phyloP scores from a whole-genome alignment of 2,113 vertebrate species.

The Donacobius atricapilla region DNA sequence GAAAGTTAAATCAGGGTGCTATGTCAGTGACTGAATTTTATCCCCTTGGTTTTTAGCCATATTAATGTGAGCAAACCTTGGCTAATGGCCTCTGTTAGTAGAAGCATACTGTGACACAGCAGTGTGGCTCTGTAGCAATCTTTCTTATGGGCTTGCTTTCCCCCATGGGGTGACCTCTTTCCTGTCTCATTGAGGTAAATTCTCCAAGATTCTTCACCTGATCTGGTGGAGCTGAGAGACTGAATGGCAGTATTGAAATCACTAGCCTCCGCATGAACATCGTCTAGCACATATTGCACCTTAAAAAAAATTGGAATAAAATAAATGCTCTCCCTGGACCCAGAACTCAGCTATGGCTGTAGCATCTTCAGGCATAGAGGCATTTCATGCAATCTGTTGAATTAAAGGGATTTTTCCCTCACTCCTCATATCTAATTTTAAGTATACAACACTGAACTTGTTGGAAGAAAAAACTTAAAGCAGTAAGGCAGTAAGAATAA shows the following conservation, averaged over 20 bases:
- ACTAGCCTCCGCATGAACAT: not conserved
- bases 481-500: not conserved
- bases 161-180: not conserved
- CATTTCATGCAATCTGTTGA: not conserved
- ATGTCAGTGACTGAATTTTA: not conserved
- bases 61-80: not conserved
- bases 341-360: not conserved
- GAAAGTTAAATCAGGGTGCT: not conserved
- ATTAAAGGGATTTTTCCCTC: not conserved
- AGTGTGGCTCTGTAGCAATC: not conserved
- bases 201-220: constrained; percentile 24
- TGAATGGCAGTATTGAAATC: not conserved
- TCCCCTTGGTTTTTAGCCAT: not conserved
- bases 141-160: not conserved
- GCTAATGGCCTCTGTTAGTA: not conserved
- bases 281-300: not conserved
- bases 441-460: not conserved
- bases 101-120: not conserved
- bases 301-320: not conserved
- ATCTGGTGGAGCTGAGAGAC: not conserved
- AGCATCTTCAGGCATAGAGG: not conserved
- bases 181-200: constrained; percentile 9
- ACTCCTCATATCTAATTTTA: not conserved
- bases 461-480: not conserved
- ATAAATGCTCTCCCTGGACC: not conserved